A percentile compares a stretch with the other conserved stretches of the same genome.
phyloP scores from a whole-genome alignment of 1,140 invertebrate species.

The Trypoxylus dichotomus region DNA sequence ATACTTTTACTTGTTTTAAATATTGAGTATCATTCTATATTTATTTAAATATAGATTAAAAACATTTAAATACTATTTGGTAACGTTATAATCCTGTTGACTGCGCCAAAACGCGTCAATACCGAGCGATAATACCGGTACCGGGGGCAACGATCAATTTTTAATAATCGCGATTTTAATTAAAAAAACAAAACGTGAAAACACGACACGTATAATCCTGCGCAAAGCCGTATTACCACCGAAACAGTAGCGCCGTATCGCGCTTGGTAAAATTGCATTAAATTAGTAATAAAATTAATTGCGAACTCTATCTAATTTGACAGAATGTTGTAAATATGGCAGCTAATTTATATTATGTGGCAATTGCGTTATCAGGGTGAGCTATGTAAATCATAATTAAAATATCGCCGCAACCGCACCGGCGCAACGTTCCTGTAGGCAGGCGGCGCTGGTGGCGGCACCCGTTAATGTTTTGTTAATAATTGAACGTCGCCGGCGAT shows the following conservation, averaged over 20 bases:
- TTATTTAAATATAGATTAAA: no score
- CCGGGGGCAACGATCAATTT: no score
- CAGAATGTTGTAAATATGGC: constrained; percentile 36
- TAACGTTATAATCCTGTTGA: no score
- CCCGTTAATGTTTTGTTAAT: constrained; percentile 47
- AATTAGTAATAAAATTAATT: constrained; percentile 40
- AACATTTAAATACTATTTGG: no score
- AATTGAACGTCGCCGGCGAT: constrained; percentile 49
- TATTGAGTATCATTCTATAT: no score
- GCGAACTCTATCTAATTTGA: constrained; percentile 40
- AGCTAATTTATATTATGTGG: constrained; percentile 45
- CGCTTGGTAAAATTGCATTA: background rate
- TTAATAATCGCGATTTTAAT: no score
- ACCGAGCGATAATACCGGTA: no score
- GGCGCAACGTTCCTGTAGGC: constrained; percentile 32
- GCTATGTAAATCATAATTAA: constrained; percentile 50
- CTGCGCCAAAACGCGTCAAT: no score
- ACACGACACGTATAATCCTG: no score
- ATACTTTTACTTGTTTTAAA: no score
- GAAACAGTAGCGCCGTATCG: background rate
- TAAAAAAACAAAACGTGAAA: no score
- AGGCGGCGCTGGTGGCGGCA: constrained; percentile 31
- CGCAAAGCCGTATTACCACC: no score
- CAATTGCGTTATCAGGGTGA: constrained; percentile 39
- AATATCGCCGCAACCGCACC: constrained; percentile 45